phyloP scores from a whole-genome alignment of 2,888 invertebrate species.

The Dysmachus trigonus region DNA sequence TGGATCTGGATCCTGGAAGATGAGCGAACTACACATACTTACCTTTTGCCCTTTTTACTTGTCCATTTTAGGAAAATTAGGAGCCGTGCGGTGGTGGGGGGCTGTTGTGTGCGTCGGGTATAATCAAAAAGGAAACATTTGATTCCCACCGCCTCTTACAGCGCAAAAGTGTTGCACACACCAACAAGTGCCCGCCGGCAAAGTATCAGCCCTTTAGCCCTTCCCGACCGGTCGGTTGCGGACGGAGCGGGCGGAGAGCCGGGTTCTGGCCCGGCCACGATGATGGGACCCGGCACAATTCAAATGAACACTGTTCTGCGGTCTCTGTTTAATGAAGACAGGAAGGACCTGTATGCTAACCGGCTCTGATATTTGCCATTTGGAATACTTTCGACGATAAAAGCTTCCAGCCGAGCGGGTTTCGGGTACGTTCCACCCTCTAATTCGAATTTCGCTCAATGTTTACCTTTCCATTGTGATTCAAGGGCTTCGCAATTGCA shows the following conservation, averaged over 20 bases:
- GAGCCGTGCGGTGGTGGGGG: not conserved
- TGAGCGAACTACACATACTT: constrained; percentile 24
- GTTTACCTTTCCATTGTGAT: not conserved
- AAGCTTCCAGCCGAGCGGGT: constrained; percentile 31
- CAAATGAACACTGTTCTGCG: constrained; percentile 50
- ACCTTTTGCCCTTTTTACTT: constrained; percentile 41
- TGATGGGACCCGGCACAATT: constrained; percentile 44
- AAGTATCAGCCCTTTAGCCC: constrained; percentile 15
- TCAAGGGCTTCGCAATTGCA: not conserved
- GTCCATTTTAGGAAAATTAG: constrained; percentile 39
- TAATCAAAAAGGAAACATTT: constrained; percentile 50
- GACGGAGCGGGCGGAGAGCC: not conserved
- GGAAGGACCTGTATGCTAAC: constrained; percentile 18
- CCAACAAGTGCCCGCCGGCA: constrained; percentile 47
- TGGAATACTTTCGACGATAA: constrained; percentile 37
- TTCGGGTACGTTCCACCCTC: not conserved
- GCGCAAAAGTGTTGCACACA: constrained; percentile 24
- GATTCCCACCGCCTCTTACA: constrained; percentile 32
- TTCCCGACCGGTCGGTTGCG: not conserved
- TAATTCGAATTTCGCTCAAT: constrained; percentile 16
- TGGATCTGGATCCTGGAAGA: not conserved
- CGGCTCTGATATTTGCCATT: constrained; percentile 42
- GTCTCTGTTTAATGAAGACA: constrained; percentile 48
- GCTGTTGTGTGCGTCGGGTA: constrained; percentile 42
- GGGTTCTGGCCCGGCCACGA: not conserved